Base-by-base conservation (phyloP, 1,140 invertebrate genomes). In the Saxidomus purpurata region DNA sequence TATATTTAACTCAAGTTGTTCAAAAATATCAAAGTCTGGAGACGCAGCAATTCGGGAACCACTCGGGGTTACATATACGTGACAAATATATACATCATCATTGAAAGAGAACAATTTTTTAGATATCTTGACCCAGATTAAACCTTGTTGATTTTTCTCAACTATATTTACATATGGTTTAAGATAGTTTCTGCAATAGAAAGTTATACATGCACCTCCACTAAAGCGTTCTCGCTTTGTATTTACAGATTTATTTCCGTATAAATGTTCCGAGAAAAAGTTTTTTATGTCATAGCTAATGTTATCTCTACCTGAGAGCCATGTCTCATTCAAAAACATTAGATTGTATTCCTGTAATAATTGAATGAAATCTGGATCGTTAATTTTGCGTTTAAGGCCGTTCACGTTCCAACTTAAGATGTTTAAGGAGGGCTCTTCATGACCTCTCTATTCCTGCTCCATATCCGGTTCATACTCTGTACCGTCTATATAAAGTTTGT, bases 201-300 rank as follows among this genome's bases (percentile, higher is more conserved):
- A 43, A 19, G 69, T 34, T 25, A 82, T 82, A 13, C n/a, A n/a
- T n/a, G n/a, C n/a, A n/a, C 36, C 80, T 17, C 77, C 77, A n/a
- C 49, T 61, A 59, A 52, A 61, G 22, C 77, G 77, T 34, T 49
- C 77, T 81, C 49, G 49, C 34, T 15, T 55, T 11, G 43, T 28
- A 59, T 36, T 61, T n/a, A 22, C 28, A 36, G 77, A 81, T 61
- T 81, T 81, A 36, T 81, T 81, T 31, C 77, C 77, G 17, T 4
- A 28, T 19, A 80, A 13, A 59, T 80, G 77, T 2, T 59, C 43
- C 3, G 1, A 19, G 15, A 15, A 43, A 34, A 31, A 80, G 22
- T 34, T 34, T 31, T 80, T 55, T 22, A 80, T 80, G 15, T 80
- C 52, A 31, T 22, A 80, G 13, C 43, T 36, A 55, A 34, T 80